Evolutionary conservation across 2,797 vertebrate genomes (phyloP), one percentile per base, ranked within the genome.

Genomic region (Clarias pachynema): DNA sequence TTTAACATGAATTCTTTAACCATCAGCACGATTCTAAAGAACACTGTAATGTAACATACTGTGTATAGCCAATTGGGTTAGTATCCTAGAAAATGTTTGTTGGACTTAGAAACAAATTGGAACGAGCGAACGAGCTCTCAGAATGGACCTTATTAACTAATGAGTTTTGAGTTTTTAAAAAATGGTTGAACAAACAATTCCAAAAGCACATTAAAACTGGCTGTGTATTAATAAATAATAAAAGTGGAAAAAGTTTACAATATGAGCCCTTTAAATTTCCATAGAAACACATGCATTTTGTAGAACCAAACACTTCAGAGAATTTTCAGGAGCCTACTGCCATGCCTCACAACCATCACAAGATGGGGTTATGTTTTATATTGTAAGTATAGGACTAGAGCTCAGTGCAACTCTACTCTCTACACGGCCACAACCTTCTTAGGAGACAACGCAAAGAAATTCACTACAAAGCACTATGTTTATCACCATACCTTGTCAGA

Each of bases 271-370:
- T 60, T 16, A 65, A 65, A 44, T 40, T 22, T 73, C 12, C 14
- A 73, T 49, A 73, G 70, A 49, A 44, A n/a, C 34, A 20, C 31
- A 49, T n/a, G 22, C 37, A n/a, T 26, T 72, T 72, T 29, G 14
- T 3, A 53, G 40, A 53, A 53, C 5, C 53, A 22, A 26, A 5
- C 22, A 31, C 5, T 9, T 40, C 26, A 31, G 62, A 60, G 18
- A 56, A 4, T 22, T 65, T 56, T 68, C 49, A 63, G 15, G 34
- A 18, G 65, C 60, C 93, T 92, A 93, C 94, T 95, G 95, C 94
- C 92, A 90, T 93, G 93, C 90, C 40, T 60, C 91, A 93, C 90
- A 84, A 37, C 16, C 79, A 88, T 89, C 93, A 91, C 92, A 87
- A 92, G 93, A 88, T 91, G 94, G 90, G 1, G 88, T 91, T 82